Conservation (phyloP, 2,888 invertebrate genomes). For the Nebria brevicollis region DNA sequence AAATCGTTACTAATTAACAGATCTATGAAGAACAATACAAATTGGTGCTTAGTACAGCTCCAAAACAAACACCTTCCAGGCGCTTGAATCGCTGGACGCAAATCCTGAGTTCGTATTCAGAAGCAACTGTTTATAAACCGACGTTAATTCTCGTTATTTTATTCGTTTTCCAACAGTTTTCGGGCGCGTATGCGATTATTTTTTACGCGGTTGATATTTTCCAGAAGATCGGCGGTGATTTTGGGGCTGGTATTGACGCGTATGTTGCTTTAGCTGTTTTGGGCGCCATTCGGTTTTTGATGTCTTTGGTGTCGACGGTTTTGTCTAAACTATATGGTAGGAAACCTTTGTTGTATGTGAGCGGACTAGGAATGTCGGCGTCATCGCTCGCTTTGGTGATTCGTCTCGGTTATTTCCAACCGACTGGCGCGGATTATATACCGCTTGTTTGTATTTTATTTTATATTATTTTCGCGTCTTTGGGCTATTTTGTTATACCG, state of each 20-base stretch:
- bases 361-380: slow-evolving; percentile 65
- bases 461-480: slow-evolving; percentile 66
- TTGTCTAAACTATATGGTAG: slow-evolving; percentile 65
- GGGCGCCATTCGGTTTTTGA: slow-evolving; percentile 65
- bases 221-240: slow-evolving; percentile 62
- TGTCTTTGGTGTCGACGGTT: slow-evolving; percentile 64
- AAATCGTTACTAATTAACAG: slow-evolving; percentile 19
- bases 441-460: slow-evolving; percentile 63
- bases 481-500: slow-evolving; percentile 68
- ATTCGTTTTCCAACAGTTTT: slow-evolving; percentile 68
- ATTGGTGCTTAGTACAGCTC: slow-evolving; percentile 14
- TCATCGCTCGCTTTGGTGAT: slow-evolving; percentile 13
- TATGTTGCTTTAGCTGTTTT: slow-evolving; percentile 65
- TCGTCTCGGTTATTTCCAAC: slow-evolving; percentile 44
- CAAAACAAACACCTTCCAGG: slow-evolving; percentile 18
- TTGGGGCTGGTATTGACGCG: slow-evolving; percentile 62
- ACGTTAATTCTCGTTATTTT: slow-evolving; percentile 62
- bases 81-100: not conserved
- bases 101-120: slow-evolving; percentile 52
- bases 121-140: slow-evolving; percentile 66
- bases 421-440: slow-evolving; percentile 57
- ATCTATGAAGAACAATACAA: slow-evolving; percentile 31
- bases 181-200: slow-evolving; percentile 68
- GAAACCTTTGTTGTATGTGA: slow-evolving; percentile 64
- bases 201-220: slow-evolving; percentile 69